phyloP scores from a whole-genome alignment of 2,113 vertebrate genomes.

The Parus major region DNA sequence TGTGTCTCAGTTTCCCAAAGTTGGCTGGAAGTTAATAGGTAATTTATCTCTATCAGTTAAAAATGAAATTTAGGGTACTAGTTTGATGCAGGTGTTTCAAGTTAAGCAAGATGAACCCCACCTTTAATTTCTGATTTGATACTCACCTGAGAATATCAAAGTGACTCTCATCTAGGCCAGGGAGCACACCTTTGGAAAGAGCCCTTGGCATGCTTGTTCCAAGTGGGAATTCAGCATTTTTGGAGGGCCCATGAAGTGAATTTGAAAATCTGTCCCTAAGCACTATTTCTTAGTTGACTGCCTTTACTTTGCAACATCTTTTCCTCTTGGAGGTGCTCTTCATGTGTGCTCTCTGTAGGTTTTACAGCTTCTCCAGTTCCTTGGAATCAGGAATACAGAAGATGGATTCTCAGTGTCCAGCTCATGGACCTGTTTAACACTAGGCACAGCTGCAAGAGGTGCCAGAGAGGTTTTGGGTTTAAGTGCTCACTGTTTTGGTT shows the following conservation, averaged over 20 bases:
- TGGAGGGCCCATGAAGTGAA: not conserved
- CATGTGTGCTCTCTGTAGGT: not conserved
- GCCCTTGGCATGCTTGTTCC: not conserved
- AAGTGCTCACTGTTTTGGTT: not conserved
- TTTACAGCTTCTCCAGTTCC: not conserved
- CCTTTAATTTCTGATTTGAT: constrained; percentile 5
- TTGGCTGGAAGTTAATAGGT: not conserved
- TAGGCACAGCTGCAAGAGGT: not conserved
- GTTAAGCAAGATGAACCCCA: not conserved
- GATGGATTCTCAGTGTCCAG: not conserved
- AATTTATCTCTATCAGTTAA: not conserved
- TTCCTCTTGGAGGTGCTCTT: not conserved
- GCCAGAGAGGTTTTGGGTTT: not conserved
- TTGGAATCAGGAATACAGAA: not conserved
- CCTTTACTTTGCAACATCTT: not conserved
- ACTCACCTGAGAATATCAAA: not conserved
- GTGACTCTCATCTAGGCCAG: not conserved
- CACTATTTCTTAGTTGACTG: not conserved
- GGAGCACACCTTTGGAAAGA: not conserved
- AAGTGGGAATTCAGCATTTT: not conserved
- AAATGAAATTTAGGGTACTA: not conserved
- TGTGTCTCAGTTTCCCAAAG: not conserved
- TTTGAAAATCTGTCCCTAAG: not conserved
- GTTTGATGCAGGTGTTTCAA: not conserved
- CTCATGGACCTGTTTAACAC: not conserved